Conservation (phyloP, 92 coral and sea anemone genomes). For the Galaxea fascicularis region DNA sequence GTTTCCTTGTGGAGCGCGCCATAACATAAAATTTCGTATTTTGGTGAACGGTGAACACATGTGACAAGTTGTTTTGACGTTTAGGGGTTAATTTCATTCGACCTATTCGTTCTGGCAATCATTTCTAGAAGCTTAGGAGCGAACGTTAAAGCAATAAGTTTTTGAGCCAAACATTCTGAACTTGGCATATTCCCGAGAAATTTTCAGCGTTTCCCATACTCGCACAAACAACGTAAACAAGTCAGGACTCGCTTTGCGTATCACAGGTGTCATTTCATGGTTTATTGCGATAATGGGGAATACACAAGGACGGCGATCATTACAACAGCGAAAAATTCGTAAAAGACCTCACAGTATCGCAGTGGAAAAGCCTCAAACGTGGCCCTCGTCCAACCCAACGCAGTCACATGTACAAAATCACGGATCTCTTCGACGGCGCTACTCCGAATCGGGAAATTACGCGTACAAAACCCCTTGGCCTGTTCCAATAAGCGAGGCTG, state of each 20-base stretch:
- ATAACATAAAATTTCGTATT: slow-evolving; percentile 22
- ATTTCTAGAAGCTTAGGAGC: neutral
- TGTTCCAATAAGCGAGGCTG: slow-evolving; percentile 91
- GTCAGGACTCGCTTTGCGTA: neutral
- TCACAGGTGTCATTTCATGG: neutral
- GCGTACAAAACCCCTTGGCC: slow-evolving; percentile 99
- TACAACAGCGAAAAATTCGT: slow-evolving; percentile 41
- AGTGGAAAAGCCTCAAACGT: slow-evolving; percentile 73
- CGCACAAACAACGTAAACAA: slow-evolving; percentile 9
- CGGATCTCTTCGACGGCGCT: slow-evolving; percentile 82
- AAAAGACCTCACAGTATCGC: slow-evolving; percentile 83
- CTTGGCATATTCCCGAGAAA: neutral
- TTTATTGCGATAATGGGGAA: slow-evolving; percentile 72
- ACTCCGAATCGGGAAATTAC: slow-evolving; percentile 82
- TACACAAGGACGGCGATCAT: slow-evolving; percentile 70
- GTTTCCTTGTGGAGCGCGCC: slow-evolving; percentile 33
- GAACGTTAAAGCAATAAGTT: neutral
- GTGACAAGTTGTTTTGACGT: neutral
- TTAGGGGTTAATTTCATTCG: neutral
- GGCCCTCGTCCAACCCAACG: slow-evolving; percentile 41
- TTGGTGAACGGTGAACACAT: neutral
- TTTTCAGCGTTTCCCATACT: neutral
- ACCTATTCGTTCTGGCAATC: neutral
- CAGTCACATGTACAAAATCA: slow-evolving; percentile 64
- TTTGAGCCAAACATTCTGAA: neutral